Conservation (phyloP, 2,797 vertebrate genomes). For the Helostoma temminkii region DNA sequence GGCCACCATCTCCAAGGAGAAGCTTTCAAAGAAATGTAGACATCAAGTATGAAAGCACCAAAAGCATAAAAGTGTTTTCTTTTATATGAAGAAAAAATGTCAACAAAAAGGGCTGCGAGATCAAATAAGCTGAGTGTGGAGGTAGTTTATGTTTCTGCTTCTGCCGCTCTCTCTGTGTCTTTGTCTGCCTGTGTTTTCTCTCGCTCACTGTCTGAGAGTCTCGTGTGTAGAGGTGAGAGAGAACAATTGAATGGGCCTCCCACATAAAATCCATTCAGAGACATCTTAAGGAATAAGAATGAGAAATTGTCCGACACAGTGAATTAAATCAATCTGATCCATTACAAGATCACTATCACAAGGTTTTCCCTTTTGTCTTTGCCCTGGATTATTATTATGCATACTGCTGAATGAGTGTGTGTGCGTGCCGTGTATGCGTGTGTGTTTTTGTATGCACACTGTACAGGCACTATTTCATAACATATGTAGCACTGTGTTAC, state of each 20-base stretch:
- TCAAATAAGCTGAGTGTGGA: slow-evolving; percentile 64
- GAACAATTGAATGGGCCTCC: slow-evolving; percentile 78
- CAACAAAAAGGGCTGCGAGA: slow-evolving; percentile 64
- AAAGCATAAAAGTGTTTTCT: slow-evolving; percentile 61
- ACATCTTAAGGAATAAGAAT: slow-evolving; percentile 76
- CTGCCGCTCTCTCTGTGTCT: slow-evolving; percentile 42
- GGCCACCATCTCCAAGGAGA: slow-evolving; percentile 67
- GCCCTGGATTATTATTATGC: slow-evolving; percentile 66
- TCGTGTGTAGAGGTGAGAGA: slow-evolving; percentile 59
- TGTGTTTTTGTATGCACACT: slow-evolving; percentile 6
- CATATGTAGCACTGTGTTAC: background rate
- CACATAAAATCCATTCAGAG: slow-evolving; percentile 77
- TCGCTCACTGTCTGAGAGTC: slow-evolving; percentile 51
- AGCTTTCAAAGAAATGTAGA: slow-evolving; percentile 66
- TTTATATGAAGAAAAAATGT: slow-evolving; percentile 62
- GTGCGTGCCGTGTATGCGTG: slow-evolving; percentile 7
- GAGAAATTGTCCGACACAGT: slow-evolving; percentile 68
- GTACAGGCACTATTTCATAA: background rate
- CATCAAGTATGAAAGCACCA: slow-evolving; percentile 64
- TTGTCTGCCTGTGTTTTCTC: slow-evolving; percentile 62
- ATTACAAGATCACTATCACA: slow-evolving; percentile 76
- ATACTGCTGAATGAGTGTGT: slow-evolving; percentile 30
- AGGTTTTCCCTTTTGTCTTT: slow-evolving; percentile 67
- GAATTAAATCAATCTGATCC: slow-evolving; percentile 79
- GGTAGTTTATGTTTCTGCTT: slow-evolving; percentile 61